Evolutionary conservation across 2,797 vertebrate genomes (phyloP).

Genomic region (Acipenser ruthenus): DNA sequence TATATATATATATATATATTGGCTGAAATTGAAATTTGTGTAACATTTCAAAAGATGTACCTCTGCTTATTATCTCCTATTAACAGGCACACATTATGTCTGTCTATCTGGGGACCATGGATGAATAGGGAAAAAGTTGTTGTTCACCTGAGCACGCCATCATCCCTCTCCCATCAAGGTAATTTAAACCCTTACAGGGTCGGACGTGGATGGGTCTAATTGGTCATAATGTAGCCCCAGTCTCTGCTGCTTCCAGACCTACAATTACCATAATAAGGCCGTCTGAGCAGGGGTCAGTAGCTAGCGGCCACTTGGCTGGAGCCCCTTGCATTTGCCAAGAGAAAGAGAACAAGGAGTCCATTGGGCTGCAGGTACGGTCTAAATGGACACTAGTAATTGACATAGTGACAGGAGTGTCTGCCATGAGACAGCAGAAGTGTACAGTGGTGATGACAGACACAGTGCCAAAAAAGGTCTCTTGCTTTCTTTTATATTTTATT

Average conservation of each 20-base stretch:
- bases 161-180: conserved; percentile 51
- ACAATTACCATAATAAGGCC: conserved; percentile 85
- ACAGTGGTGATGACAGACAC: conserved; percentile 50
- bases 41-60: neutral
- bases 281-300: conserved; percentile 73
- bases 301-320: conserved; percentile 54
- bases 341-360: conserved; percentile 73
- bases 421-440: conserved; percentile 38
- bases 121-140: conserved; percentile 68
- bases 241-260: conserved; percentile 70
- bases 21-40: neutral
- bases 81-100: conserved; percentile 78
- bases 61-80: conserved; percentile 59
- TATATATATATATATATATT: too few species aligned
- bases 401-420: conserved; percentile 74
- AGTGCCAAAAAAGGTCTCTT: conserved; percentile 35
- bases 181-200: conserved; percentile 67
- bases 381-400: conserved; percentile 72
- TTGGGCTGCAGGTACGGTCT: conserved; percentile 52
- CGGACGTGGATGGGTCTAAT: conserved; percentile 69
- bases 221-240: conserved; percentile 57
- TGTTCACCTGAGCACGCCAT: conserved; percentile 42
- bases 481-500: conserved; percentile 12
- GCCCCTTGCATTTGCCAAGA: conserved; percentile 46
- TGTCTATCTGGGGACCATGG: conserved; percentile 61